Conservation (phyloP, 2,888 invertebrate genomes). For the Molanna angustata region DNA sequence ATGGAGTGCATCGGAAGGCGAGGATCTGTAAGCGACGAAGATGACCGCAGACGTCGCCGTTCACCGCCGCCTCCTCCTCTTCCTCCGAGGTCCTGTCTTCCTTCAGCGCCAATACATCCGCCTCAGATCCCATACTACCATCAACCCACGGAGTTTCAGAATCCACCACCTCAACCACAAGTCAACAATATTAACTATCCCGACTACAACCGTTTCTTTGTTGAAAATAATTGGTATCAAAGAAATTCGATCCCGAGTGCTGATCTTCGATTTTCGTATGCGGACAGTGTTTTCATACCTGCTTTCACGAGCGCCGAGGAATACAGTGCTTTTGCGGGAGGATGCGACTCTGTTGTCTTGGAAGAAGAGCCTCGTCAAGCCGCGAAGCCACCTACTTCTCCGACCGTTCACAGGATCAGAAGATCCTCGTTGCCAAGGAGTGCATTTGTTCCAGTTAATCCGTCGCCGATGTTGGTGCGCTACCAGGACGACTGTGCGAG, state of each 20-base stretch:
- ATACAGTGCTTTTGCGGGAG: not conserved
- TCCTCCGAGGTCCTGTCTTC: slow-evolving; percentile 27
- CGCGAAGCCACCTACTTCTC: slow-evolving; percentile 18
- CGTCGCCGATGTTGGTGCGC: slow-evolving; percentile 15
- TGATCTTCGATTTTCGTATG: not conserved
- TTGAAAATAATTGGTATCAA: slow-evolving; percentile 15
- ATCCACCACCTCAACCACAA: not conserved
- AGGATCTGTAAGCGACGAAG: slow-evolving; percentile 16
- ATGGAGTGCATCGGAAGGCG: slow-evolving; percentile 29
- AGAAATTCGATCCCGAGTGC: slow-evolving; percentile 8
- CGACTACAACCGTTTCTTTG: not conserved
- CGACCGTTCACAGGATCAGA: slow-evolving; percentile 10
- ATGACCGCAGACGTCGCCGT: slow-evolving; percentile 10
- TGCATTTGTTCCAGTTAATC: slow-evolving; percentile 3
- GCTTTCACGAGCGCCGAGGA: slow-evolving; percentile 14
- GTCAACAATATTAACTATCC: not conserved
- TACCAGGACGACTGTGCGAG: slow-evolving; percentile 11
- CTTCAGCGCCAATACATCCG: slow-evolving; percentile 21
- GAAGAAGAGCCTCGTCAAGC: slow-evolving; percentile 6
- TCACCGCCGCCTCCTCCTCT: slow-evolving; percentile 27
- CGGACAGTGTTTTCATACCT: slow-evolving; percentile 14
- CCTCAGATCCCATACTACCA: slow-evolving; percentile 32
- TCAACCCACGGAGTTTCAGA: slow-evolving; percentile 8
- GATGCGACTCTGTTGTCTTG: not conserved
- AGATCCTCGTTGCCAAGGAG: slow-evolving; percentile 17